Conservation (phyloP, 2,113 vertebrate genomes). For the Centrocercus urophasianus region DNA sequence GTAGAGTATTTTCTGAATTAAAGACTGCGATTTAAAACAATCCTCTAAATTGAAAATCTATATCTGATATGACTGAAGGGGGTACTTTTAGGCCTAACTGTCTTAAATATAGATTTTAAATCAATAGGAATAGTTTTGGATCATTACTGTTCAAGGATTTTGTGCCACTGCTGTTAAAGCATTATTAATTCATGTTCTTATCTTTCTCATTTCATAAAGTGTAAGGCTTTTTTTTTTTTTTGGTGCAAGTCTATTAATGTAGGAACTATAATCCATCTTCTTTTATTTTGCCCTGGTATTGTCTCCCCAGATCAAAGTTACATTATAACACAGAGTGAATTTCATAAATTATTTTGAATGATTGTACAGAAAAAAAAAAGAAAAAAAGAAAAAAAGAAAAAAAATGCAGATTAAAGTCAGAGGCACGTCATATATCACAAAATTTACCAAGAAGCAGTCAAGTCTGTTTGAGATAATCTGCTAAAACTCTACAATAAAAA, state of each 20-base stretch:
- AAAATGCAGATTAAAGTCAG: conserved; percentile 38
- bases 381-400: neutral
- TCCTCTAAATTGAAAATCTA: conserved; percentile 65
- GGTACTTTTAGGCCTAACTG: conserved; percentile 39
- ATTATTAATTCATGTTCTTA: conserved; percentile 71
- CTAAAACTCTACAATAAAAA: conserved; percentile 59
- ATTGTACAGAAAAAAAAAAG: neutral
- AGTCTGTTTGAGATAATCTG: conserved; percentile 38
- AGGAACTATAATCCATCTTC: conserved; percentile 58
- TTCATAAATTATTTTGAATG: conserved; percentile 61
- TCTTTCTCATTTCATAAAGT: conserved; percentile 61
- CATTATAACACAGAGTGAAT: conserved; percentile 51
- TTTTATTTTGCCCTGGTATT: conserved; percentile 34
- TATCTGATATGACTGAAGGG: conserved; percentile 58
- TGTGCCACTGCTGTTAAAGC: conserved; percentile 53
- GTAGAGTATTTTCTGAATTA: conserved; percentile 52
- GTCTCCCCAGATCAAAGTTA: conserved; percentile 60
- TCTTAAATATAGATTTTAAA: conserved; percentile 69
- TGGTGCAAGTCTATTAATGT: conserved; percentile 44
- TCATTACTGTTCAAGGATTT: conserved; percentile 56
- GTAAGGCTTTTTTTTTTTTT: neutral
- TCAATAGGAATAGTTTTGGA: conserved; percentile 59
- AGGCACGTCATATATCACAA: conserved; percentile 7
- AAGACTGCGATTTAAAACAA: conserved; percentile 40
- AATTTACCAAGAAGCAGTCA: conserved; percentile 39